Evolutionary conservation across 2,888 invertebrate genomes (phyloP).

Genomic region (Calameuta idolon): DNA sequence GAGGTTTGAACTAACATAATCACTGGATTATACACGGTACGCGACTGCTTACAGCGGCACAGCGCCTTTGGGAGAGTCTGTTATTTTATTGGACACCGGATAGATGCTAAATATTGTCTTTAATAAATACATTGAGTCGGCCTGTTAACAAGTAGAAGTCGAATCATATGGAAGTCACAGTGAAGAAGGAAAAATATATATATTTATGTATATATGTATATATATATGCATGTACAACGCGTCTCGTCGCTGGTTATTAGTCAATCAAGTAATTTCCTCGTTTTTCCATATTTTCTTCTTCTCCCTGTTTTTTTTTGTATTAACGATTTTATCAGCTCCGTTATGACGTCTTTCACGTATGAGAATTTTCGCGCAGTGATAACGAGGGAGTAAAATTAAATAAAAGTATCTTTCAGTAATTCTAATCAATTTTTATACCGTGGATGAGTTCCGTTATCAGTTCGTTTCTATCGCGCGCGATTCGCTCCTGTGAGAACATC

Average conservation of each 20-base stretch:
- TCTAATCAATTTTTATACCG: neutral
- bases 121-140: conserved; percentile 7
- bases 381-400: neutral
- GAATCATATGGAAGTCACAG: conserved; percentile 8
- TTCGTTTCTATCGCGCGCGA: neutral
- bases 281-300: neutral
- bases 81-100: neutral
- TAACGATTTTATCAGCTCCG: neutral
- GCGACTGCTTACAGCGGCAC: conserved; percentile 1
- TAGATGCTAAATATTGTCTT: conserved; percentile 4
- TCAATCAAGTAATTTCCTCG: neutral
- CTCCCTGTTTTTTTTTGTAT: neutral
- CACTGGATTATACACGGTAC: conserved; percentile 8
- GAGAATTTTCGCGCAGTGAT: neutral
- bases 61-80: neutral
- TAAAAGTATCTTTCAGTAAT: neutral
- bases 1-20: conserved; percentile 9
- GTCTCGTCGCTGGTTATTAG: neutral
- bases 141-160: conserved; percentile 9
- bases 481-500: neutral
- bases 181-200: conserved; percentile 1
- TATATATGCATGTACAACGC: neutral
- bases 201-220: neutral
- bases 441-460: neutral
- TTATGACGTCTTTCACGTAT: neutral